phyloP scores from a whole-genome alignment of 1,140 invertebrate species.

The Musca vetustissima region DNA sequence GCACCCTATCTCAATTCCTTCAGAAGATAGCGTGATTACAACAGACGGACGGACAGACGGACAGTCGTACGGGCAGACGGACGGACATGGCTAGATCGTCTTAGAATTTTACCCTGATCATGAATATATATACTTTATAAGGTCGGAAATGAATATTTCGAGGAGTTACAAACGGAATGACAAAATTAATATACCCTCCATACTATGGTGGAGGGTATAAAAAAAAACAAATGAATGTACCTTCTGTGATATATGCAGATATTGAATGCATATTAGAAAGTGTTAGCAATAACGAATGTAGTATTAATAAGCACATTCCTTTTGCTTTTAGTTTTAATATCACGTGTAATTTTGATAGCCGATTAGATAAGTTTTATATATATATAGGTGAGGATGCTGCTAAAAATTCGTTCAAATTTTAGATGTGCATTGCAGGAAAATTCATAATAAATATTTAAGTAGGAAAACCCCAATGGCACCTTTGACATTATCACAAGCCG shows the following conservation, averaged over 20 bases:
- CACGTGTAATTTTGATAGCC: constrained; percentile 38
- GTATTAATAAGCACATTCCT: constrained; percentile 45
- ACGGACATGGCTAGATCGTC: no score
- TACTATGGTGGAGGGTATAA: constrained; percentile 10
- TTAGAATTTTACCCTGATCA: no score
- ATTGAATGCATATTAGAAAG: constrained; percentile 43
- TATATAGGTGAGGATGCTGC: constrained; percentile 38
- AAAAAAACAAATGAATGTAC: constrained; percentile 36
- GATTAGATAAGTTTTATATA: constrained; percentile 35
- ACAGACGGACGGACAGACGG: no score
- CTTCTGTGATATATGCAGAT: constrained; percentile 50
- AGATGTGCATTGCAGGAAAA: constrained; percentile 28
- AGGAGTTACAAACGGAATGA: no score
- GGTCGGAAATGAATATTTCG: no score
- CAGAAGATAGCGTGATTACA: no score
- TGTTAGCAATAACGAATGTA: constrained; percentile 11
- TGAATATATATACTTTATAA: no score
- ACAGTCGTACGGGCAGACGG: no score
- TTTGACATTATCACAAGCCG: no score
- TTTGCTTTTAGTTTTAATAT: constrained; percentile 40
- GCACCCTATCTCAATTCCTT: no score
- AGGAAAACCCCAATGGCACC: constrained; percentile 27
- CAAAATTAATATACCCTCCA: no score
- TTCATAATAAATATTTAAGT: constrained; percentile 29
- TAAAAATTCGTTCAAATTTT: constrained; percentile 37